Evolutionary conservation across 2,113 vertebrate genomes (phyloP).

Genomic region (Choloepus hoffmanni): DNA sequence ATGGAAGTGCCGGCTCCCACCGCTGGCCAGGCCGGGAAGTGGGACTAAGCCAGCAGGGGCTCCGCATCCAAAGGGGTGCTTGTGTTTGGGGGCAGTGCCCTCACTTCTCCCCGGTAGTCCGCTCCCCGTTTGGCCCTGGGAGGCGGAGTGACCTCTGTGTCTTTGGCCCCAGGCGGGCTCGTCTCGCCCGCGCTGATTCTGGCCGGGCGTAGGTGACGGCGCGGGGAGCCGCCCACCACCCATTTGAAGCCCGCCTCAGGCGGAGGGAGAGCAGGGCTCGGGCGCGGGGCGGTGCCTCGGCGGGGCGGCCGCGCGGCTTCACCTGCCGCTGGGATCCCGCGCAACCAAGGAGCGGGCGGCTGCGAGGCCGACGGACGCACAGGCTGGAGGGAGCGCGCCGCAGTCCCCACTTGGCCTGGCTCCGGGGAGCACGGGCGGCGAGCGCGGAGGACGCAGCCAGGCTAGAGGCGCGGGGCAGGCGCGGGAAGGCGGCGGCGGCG

Average conservation of each 20-base stretch:
- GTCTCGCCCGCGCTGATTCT: accelerated
- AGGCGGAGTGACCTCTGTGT: not conserved
- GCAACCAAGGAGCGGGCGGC: conserved; percentile 73
- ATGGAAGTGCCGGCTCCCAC: not conserved
- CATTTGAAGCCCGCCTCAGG: conserved; percentile 82
- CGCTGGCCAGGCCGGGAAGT: not conserved
- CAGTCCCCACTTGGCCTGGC: conserved; percentile 69
- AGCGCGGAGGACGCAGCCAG: conserved; percentile 48
- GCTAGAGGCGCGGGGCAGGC: conserved; percentile 32
- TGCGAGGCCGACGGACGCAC: conserved; percentile 63
- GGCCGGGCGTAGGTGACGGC: accelerated
- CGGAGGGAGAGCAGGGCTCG: conserved; percentile 73
- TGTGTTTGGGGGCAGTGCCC: not conserved
- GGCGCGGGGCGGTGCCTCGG: conserved; percentile 82
- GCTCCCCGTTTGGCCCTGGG: too few relatives aligned
- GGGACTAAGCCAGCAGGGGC: not conserved
- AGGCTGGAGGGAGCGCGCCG: conserved; percentile 69
- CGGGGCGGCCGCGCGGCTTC: conserved; percentile 80
- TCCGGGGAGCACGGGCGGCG: conserved; percentile 50
- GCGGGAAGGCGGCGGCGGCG: not conserved
- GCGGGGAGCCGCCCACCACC: not conserved
- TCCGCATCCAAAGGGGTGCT: not conserved
- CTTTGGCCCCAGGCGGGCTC: not conserved
- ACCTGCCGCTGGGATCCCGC: conserved; percentile 84
- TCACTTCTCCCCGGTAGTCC: too few relatives aligned